Percentiles rank a stretch among this genome's conserved stretches.
Evolutionary conservation across 2,113 vertebrate genomes (phyloP).

Genomic region (Melanotaenia duboulayi): DNA sequence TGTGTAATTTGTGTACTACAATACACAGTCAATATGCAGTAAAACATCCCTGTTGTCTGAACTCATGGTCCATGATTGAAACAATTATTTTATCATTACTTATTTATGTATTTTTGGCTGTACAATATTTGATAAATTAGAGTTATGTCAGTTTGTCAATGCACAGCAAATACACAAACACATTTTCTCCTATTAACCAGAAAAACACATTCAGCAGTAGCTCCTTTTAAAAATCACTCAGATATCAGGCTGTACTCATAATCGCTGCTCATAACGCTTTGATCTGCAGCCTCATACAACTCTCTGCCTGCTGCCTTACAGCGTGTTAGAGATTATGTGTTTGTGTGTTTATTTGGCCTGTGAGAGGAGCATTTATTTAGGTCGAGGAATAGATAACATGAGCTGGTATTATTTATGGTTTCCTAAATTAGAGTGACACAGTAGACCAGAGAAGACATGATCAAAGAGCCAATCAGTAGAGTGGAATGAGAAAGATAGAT

Average conservation of each 20-base stretch:
- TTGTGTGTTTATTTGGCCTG: constrained; percentile 9
- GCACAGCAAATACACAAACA: background rate
- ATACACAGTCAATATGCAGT: background rate
- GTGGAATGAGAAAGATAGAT: background rate
- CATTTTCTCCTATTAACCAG: background rate
- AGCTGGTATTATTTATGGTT: constrained; percentile 41
- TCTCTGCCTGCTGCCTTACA: background rate
- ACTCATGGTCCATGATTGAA: background rate
- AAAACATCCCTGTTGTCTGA: background rate
- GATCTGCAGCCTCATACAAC: constrained; percentile 1
- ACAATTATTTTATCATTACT: background rate
- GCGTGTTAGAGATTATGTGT: background rate
- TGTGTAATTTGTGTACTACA: background rate
- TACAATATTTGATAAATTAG: background rate
- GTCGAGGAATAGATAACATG: constrained; percentile 28
- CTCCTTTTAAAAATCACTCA: background rate
- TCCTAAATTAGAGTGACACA: constrained; percentile 26
- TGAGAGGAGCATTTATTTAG: constrained; percentile 41
- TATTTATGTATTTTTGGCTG: background rate
- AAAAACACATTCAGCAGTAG: background rate
- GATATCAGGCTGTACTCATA: background rate
- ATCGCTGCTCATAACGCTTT: background rate
- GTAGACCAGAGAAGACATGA: constrained; percentile 12
- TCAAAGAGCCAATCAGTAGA: constrained; percentile 49
- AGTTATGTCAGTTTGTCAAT: background rate